Percentiles rank a stretch among this genome's conserved stretches.
Evolutionary conservation across 2,888 invertebrate genomes (phyloP).

Genomic region (Lepidochitona cinerea): DNA sequence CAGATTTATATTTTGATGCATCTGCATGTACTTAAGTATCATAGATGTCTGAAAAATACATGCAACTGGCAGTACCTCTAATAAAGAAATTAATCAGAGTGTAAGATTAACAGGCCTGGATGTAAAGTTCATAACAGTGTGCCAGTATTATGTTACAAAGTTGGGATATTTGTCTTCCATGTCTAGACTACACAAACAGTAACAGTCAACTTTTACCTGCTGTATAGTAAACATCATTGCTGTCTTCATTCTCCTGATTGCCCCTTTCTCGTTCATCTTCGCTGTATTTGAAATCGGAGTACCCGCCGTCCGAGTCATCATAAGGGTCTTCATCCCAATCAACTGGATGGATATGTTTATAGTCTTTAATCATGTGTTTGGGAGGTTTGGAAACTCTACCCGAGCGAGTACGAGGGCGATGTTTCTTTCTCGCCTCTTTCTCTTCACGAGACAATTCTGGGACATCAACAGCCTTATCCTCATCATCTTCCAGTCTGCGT

Average conservation of each 20-base stretch:
- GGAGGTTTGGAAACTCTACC: conserved; percentile 76
- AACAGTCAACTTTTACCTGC: too few species aligned
- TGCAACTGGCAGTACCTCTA: too few species aligned
- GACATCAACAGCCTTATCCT: conserved; percentile 46
- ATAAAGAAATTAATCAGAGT: too few species aligned
- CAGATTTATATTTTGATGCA: too few species aligned
- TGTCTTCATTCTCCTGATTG: background rate
- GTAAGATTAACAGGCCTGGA: too few species aligned
- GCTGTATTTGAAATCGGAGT: conserved; percentile 74
- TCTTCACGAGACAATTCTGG: conserved; percentile 71
- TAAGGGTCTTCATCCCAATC: conserved; percentile 75
- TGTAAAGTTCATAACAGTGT: too few species aligned
- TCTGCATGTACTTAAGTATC: too few species aligned
- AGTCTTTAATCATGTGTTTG: conserved; percentile 77
- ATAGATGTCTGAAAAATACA: too few species aligned
- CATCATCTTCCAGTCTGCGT: conserved; percentile 31
- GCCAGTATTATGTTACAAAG: too few species aligned
- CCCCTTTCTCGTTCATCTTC: conserved; percentile 46
- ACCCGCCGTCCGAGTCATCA: conserved; percentile 76
- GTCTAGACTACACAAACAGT: too few species aligned
- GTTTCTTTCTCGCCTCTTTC: conserved; percentile 72
- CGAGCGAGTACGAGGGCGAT: conserved; percentile 74
- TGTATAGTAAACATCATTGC: background rate
- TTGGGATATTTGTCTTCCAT: too few species aligned
- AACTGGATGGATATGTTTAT: conserved; percentile 75